Base-by-base conservation (phyloP, 2,113 vertebrate species). In the Calonectris borealis region DNA sequence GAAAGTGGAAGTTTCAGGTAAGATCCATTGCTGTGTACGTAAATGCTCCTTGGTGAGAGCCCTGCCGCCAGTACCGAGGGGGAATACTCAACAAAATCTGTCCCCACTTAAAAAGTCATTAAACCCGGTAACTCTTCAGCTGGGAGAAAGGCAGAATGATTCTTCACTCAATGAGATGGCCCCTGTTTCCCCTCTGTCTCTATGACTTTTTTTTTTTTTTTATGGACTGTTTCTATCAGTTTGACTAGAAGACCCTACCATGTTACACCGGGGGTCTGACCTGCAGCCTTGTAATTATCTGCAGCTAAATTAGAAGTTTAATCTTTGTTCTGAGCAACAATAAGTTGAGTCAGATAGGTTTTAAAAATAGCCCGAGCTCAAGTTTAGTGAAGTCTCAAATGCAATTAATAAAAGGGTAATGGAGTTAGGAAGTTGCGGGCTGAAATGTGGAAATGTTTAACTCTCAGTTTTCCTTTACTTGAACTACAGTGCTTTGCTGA, bases 291-390 rank as follows among this genome's bases (percentile, higher is more conserved):
- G 68, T 92, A 96, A 97, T 98, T 98, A 97, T 96, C 97, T 93
- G 46, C 95, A 90, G 95, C 95, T 96, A 97, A 97, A 98, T 98
- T 95, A 96, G 95, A 80, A 98, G 94, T 95, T 95, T 94, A 96
- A 95, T 97, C 97, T 97, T 97, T 95, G 94, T 96, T 97, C 96
- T 94, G 82, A 86, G 91, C 87, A 95, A 97, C 97, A 96, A 83
- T 95, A 93, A 95, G 78, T 95, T 95, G 97, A 97, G 92, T 95
- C 90, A 84, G 91, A 97, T 95, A 93, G 79, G 62, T 94, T 97
- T 97, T 97, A 97, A 97, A 97, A 98, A 97, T 97, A 98, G 94
- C 91, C 88, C 78, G 60, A 91, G 91, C 94, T 92, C 54, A 90
- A 94, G 79, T 96, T 97, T 94, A 90, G 94, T 90, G 94, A 96